These are phyloP conservation scores for Ahaetulla prasina DNA, from an alignment of 2,113 vertebrate genomes.

Conservation along the genomic window DNA sequence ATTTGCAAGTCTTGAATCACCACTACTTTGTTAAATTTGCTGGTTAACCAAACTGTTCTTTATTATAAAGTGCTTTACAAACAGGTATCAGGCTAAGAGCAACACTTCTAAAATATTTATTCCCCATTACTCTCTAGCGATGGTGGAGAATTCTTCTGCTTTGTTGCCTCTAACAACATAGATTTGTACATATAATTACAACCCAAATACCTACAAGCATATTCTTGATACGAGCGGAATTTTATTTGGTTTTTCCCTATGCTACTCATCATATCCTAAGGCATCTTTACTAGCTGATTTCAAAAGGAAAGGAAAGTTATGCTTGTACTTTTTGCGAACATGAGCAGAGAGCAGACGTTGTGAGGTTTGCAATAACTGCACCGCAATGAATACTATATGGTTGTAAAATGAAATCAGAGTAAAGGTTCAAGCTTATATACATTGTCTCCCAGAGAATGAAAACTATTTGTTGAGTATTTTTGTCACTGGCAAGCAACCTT, in stretches of 20 bases:
- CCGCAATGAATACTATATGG: not conserved
- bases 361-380: not conserved
- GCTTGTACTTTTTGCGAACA: not conserved
- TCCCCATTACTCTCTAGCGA: not conserved
- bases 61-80: not conserved
- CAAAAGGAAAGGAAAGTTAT: not conserved
- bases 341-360: not conserved
- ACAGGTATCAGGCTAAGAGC: not conserved
- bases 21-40: conserved; percentile 5
- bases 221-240: not conserved
- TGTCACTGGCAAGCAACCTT: not conserved
- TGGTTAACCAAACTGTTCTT: not conserved
- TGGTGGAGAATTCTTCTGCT: not conserved
- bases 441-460: not conserved
- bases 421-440: not conserved
- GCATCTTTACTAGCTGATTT: not conserved
- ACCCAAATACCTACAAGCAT: not conserved
- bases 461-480: not conserved
- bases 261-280: not conserved
- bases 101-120: not conserved
- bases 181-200: not conserved
- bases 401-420: not conserved
- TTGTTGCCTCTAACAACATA: not conserved
- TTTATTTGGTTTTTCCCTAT: not conserved
- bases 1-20: not conserved